phyloP scores from a whole-genome alignment of 2,113 vertebrate species.

The Choloepus hoffmanni region DNA sequence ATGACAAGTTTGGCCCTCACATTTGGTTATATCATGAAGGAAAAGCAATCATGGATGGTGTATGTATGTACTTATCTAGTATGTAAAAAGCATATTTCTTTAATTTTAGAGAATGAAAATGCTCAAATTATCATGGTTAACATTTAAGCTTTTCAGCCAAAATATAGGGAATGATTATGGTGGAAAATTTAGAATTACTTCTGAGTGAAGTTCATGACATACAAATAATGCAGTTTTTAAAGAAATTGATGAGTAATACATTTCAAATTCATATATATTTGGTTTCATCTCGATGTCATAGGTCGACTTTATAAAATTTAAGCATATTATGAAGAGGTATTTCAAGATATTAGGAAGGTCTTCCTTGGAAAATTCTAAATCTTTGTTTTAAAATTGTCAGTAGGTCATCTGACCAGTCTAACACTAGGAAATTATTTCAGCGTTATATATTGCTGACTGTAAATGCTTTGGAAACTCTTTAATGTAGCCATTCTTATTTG shows the following conservation, averaged over 20 bases:
- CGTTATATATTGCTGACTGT: not conserved
- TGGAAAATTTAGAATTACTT: slow-evolving; percentile 59
- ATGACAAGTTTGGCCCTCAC: slow-evolving; percentile 62
- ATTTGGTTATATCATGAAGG: slow-evolving; percentile 57
- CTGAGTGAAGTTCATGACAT: slow-evolving; percentile 33
- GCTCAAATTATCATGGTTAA: slow-evolving; percentile 45
- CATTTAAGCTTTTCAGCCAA: slow-evolving; percentile 55
- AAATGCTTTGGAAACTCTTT: slow-evolving; percentile 57
- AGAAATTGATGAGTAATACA: not conserved
- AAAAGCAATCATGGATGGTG: slow-evolving; percentile 46
- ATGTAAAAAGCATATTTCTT: slow-evolving; percentile 33
- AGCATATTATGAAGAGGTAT: not conserved
- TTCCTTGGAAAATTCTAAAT: slow-evolving; percentile 63
- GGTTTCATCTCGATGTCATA: slow-evolving; percentile 66
- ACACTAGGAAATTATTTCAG: slow-evolving; percentile 49
- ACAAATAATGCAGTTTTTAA: slow-evolving; percentile 52
- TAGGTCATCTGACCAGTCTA: slow-evolving; percentile 38
- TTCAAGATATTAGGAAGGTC: slow-evolving; percentile 46
- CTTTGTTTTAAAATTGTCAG: slow-evolving; percentile 52
- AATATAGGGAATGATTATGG: slow-evolving; percentile 36
- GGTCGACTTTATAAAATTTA: slow-evolving; percentile 40
- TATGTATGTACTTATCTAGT: slow-evolving; percentile 27
- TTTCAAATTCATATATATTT: slow-evolving; percentile 45
- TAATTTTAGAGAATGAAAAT: slow-evolving; percentile 54
- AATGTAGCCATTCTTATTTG: not conserved